Evolutionary conservation across 1,140 invertebrate species (phyloP).

Genomic region (Papilio helenus): DNA sequence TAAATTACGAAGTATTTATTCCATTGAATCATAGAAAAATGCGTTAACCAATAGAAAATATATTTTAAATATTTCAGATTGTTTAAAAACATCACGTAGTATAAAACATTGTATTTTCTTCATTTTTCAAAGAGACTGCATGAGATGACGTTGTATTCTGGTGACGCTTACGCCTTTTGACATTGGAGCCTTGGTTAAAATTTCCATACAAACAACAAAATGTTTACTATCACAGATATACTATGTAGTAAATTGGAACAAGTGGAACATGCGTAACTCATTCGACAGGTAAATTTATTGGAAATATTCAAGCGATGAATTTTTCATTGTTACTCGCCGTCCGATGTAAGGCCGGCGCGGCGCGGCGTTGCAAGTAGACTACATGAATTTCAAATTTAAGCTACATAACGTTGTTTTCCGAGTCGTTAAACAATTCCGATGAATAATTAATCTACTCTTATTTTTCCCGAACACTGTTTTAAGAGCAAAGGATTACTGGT

Average conservation of each 20-base stretch:
- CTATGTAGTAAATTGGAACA: background rate
- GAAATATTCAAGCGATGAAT: slow-evolving; percentile 22
- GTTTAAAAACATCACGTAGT: background rate
- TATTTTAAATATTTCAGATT: background rate
- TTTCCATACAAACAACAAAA: background rate
- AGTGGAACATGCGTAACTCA: slow-evolving; percentile 3
- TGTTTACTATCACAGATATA: background rate
- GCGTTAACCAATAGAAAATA: background rate
- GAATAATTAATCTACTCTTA: slow-evolving; percentile 57
- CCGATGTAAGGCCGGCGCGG: slow-evolving; percentile 20
- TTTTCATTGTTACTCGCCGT: slow-evolving; percentile 21
- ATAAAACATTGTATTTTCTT: no score
- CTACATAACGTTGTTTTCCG: slow-evolving; percentile 53
- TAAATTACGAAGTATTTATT: background rate
- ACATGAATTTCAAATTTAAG: slow-evolving; percentile 58
- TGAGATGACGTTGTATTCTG: background rate
- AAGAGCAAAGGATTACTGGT: background rate
- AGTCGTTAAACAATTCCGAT: slow-evolving; percentile 62
- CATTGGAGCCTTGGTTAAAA: background rate
- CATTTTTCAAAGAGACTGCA: background rate
- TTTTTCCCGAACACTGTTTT: background rate
- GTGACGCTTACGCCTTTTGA: background rate
- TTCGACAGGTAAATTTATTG: slow-evolving; percentile 25
- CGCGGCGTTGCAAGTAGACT: slow-evolving; percentile 51
- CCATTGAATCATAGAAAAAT: background rate